phyloP scores from a whole-genome alignment of 2,797 vertebrate species.

The Glossophaga mutica region DNA sequence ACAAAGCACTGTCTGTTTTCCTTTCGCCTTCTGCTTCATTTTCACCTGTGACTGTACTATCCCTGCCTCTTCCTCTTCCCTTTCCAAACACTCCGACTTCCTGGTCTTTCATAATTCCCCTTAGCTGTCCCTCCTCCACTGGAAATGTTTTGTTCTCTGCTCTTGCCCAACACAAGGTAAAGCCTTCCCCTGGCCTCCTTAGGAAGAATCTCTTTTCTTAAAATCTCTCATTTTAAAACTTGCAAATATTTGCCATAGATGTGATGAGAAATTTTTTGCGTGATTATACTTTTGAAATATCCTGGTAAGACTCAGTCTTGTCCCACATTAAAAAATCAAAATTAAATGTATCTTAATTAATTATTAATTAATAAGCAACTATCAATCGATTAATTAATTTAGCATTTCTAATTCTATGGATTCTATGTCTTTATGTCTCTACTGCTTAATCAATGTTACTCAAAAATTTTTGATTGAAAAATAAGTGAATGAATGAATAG shows the following conservation, averaged over 20 bases:
- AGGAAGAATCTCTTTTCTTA: neutral
- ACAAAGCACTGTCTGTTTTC: neutral
- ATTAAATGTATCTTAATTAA: neutral
- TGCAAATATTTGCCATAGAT: neutral
- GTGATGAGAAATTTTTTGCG: neutral
- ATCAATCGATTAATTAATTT: neutral
- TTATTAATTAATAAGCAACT: neutral
- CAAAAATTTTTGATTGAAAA: neutral
- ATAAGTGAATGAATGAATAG: neutral
- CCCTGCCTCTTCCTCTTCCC: neutral
- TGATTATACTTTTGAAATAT: slow-evolving; percentile 26
- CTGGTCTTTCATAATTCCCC: neutral
- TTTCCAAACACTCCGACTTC: neutral
- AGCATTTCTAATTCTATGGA: neutral
- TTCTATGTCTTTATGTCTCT: neutral
- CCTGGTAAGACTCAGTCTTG: slow-evolving; percentile 20
- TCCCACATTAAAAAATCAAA: neutral
- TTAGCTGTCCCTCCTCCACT: neutral
- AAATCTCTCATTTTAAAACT: neutral
- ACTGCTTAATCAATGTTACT: neutral
- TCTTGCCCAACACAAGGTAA: neutral
- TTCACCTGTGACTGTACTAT: neutral
- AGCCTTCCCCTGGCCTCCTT: neutral
- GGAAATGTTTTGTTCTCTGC: neutral
- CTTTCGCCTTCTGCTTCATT: neutral